A percentile compares a stretch with the other conserved stretches of the same genome.
Evolutionary conservation across 2,888 invertebrate genomes (phyloP).

Genomic region (Pharmacophagus antenor): DNA sequence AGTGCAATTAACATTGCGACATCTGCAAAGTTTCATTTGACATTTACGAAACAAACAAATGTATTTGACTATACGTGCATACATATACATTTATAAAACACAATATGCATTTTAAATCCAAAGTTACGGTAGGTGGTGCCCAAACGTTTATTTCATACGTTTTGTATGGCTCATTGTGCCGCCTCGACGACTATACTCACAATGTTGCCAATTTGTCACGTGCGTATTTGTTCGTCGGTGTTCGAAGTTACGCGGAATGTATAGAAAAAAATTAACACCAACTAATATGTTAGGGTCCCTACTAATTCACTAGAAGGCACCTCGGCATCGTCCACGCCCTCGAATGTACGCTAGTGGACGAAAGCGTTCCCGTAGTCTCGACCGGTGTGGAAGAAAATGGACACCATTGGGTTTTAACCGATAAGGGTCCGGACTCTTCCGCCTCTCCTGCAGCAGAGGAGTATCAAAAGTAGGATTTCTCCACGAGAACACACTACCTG

Average conservation of each 20-base stretch:
- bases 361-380: no score
- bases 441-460: no score
- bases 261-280: neutral
- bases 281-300: no score
- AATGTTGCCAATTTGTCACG: slow-evolving; percentile 11
- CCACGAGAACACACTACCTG: no score
- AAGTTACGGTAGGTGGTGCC: neutral
- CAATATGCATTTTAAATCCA: neutral
- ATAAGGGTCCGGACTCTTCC: no score
- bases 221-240: neutral
- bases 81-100: neutral
- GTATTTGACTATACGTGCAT: no score
- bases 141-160: slow-evolving; percentile 1
- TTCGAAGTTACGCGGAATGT: neutral
- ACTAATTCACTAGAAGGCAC: no score
- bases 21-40: neutral
- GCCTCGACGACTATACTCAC: slow-evolving; percentile 11
- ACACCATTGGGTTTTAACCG: no score
- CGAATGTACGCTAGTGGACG: no score
- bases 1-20: neutral
- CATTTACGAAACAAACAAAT: neutral
- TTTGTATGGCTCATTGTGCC: slow-evolving; percentile 22
- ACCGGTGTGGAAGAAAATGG: no score
- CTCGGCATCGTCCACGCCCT: no score
- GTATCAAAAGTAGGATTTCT: no score